A percentile compares a stretch with the other conserved stretches of the same genome.
Evolutionary conservation across 1,140 invertebrate species (phyloP).

Genomic region (Sarcophaga bullata): DNA sequence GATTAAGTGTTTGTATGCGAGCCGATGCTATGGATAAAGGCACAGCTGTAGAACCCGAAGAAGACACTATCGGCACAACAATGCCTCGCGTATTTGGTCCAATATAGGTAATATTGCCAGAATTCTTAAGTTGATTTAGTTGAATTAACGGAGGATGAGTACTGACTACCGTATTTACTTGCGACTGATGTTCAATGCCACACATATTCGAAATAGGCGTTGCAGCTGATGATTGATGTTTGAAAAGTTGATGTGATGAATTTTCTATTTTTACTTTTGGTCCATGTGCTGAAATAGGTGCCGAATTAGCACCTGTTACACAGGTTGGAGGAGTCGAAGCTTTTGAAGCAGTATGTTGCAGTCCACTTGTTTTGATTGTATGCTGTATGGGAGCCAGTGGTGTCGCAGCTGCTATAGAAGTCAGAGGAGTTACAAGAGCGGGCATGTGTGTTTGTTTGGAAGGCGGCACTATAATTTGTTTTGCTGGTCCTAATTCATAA

Average conservation of each 20-base stretch:
- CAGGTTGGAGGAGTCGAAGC: constrained; percentile 22
- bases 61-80: constrained; percentile 42
- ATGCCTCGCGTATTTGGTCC: constrained; percentile 41
- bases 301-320: constrained; percentile 18
- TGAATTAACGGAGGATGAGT: constrained; percentile 32
- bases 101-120: constrained; percentile 40
- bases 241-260: constrained; percentile 8
- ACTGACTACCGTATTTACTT: neutral
- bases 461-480: neutral
- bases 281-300: neutral
- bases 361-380: neutral
- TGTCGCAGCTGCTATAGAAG: constrained; percentile 54
- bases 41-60: constrained; percentile 33
- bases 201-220: neutral
- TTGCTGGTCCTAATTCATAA: constrained; percentile 48
- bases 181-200: neutral
- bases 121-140: constrained; percentile 9
- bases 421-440: neutral
- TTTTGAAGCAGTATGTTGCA: neutral
- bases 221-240: neutral
- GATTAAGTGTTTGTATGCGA: constrained; percentile 41
- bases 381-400: constrained; percentile 25
- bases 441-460: constrained; percentile 16
- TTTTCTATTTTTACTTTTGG: constrained; percentile 22
- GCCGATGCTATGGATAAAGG: constrained; percentile 43